A percentile compares a stretch with the other conserved stretches of the same genome.
phyloP scores from a whole-genome alignment of 2,113 vertebrate genomes.

The Prunella fulvescens region DNA sequence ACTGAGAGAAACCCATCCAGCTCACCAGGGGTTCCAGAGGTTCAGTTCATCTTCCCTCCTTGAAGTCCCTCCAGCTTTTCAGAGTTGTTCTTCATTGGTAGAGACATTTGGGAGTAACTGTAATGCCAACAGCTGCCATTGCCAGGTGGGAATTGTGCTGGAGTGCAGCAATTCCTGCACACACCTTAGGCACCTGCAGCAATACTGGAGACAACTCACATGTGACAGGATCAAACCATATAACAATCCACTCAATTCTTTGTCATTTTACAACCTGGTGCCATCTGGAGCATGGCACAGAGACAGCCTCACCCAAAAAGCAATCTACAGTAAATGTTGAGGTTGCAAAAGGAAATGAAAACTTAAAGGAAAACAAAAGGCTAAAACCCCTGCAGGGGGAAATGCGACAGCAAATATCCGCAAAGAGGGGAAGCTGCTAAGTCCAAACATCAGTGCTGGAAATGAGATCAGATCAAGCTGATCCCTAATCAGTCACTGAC shows the following conservation, averaged over 20 bases:
- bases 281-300: background rate
- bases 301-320: background rate
- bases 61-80: background rate
- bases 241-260: background rate
- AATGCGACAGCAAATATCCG: background rate
- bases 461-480: background rate
- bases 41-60: background rate
- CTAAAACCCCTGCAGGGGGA: background rate
- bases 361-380: background rate
- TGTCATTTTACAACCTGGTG: background rate
- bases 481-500: background rate
- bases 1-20: background rate
- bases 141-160: background rate
- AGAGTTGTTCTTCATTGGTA: background rate
- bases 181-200: background rate
- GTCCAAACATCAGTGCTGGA: constrained; percentile 3
- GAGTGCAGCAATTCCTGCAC: background rate
- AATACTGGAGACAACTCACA: background rate
- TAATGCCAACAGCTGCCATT: background rate
- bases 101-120: background rate
- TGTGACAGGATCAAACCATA: background rate
- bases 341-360: background rate
- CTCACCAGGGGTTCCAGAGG: background rate
- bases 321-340: background rate
- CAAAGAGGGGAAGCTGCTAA: background rate